Conservation (phyloP, 2,113 vertebrate species). For the Bombycilla garrulus region DNA sequence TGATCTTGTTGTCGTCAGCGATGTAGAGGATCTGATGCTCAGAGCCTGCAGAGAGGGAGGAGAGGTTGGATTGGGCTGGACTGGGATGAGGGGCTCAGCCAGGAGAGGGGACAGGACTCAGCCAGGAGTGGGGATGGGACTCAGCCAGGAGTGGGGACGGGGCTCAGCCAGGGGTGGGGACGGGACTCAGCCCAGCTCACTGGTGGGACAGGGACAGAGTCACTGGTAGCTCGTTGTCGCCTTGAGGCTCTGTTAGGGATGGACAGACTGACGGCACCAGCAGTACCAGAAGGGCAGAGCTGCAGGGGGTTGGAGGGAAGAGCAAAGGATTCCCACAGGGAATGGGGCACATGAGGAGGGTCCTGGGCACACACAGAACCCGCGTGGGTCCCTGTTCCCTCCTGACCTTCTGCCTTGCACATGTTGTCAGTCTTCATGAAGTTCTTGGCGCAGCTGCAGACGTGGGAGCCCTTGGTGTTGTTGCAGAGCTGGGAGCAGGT, state of each 20-base stretch:
- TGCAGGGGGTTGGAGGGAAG: background rate
- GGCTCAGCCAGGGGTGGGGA: rapidly evolving
- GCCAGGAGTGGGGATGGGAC: rapidly evolving
- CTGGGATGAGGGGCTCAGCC: background rate
- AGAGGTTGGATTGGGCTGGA: background rate
- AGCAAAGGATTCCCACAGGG: background rate
- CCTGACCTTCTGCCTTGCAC: constrained; percentile 92
- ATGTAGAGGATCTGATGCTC: constrained; percentile 92
- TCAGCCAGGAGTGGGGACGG: background rate
- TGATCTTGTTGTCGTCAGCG: constrained; percentile 94
- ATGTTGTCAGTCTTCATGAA: constrained; percentile 89
- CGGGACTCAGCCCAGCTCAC: background rate
- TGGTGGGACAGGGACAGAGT: rapidly evolving
- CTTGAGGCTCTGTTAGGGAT: background rate
- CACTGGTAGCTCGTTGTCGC: background rate
- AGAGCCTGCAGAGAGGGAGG: constrained; percentile 62
- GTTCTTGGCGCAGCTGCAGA: constrained; percentile 92
- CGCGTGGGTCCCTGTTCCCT: rapidly evolving
- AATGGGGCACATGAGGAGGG: rapidly evolving
- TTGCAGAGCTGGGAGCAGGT: constrained; percentile 95
- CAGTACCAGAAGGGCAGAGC: background rate
- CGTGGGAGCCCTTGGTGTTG: constrained; percentile 92
- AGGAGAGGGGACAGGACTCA: background rate
- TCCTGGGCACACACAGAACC: no score
- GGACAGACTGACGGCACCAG: rapidly evolving